Percentiles rank a stretch among this genome's conserved stretches.
Evolutionary conservation across 2,888 invertebrate genomes (phyloP).

Genomic region (Phymatocera aterrima): DNA sequence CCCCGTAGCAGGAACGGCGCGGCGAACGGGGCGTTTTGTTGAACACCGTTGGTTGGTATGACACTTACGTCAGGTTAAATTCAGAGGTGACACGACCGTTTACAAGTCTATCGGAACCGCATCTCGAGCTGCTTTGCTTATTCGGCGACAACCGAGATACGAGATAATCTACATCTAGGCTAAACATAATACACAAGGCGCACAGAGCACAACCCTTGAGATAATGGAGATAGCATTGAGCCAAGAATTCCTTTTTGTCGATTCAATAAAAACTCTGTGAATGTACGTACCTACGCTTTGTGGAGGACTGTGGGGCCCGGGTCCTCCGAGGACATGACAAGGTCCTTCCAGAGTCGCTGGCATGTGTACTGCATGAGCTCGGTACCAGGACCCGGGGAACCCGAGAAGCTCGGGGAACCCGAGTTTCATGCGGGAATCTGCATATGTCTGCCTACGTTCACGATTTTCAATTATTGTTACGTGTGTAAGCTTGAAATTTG

Average conservation of each 20-base stretch:
- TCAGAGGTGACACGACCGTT: conserved; percentile 65
- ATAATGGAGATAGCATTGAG: conserved; percentile 74
- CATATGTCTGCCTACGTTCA: conserved; percentile 43
- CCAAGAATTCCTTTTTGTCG: conserved; percentile 35
- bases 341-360: neutral
- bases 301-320: conserved; percentile 1
- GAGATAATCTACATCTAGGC: conserved; percentile 73
- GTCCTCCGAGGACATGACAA: conserved; percentile 2
- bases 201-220: conserved; percentile 68
- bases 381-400: conserved; percentile 7
- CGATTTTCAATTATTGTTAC: conserved; percentile 5
- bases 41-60: conserved; percentile 52
- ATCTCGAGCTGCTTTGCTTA: conserved; percentile 67
- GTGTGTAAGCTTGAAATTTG: neutral
- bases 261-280: conserved; percentile 28
- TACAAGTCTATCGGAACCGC: conserved; percentile 63
- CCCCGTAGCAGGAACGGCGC: too few species aligned
- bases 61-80: conserved; percentile 74
- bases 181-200: conserved; percentile 66
- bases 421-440: conserved; percentile 39
- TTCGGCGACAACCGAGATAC: conserved; percentile 65
- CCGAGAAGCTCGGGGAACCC: neutral
- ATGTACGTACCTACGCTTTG: conserved; percentile 6
- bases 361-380: too few species aligned
- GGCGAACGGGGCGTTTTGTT: conserved; percentile 9